These are phyloP conservation scores for Ceraclea dissimilis DNA, from an alignment of 2,888 invertebrate genomes.

Conservation along the genomic window DNA sequence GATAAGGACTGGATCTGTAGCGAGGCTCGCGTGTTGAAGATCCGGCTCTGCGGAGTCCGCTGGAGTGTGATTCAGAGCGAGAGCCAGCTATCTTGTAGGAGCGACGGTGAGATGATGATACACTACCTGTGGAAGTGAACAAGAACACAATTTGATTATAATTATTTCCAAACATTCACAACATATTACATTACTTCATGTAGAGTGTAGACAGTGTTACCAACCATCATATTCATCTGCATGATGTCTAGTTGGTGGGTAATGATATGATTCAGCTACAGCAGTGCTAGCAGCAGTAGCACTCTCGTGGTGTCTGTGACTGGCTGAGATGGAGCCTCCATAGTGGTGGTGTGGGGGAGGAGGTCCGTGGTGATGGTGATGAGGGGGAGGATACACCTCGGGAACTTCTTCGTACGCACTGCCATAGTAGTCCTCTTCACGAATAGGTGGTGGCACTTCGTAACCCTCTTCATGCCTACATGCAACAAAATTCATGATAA, in stretches of 20 bases:
- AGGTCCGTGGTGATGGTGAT: constrained; percentile 6
- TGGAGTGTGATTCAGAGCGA: constrained; percentile 45
- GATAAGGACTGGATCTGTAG: constrained; percentile 52
- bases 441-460: constrained; percentile 17
- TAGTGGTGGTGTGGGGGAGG: constrained; percentile 17
- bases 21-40: constrained; percentile 29
- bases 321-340: constrained; percentile 9
- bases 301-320: constrained; percentile 20
- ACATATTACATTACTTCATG: too few species aligned
- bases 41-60: constrained; percentile 37
- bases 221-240: constrained; percentile 24
- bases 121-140: constrained; percentile 18
- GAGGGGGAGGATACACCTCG: constrained; percentile 7
- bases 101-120: constrained; percentile 37
- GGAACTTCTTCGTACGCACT: constrained; percentile 10
- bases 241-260: constrained; percentile 25
- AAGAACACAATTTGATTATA: neutral
- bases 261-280: constrained; percentile 26
- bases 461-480: constrained; percentile 24
- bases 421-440: constrained; percentile 17
- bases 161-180: too few species aligned
- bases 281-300: constrained; percentile 26
- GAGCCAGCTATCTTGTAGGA: constrained; percentile 45
- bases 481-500: neutral
- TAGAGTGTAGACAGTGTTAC: too few species aligned